phyloP scores from a whole-genome alignment of 2,113 vertebrate genomes.

The Speoplatyrhinus poulsoni region DNA sequence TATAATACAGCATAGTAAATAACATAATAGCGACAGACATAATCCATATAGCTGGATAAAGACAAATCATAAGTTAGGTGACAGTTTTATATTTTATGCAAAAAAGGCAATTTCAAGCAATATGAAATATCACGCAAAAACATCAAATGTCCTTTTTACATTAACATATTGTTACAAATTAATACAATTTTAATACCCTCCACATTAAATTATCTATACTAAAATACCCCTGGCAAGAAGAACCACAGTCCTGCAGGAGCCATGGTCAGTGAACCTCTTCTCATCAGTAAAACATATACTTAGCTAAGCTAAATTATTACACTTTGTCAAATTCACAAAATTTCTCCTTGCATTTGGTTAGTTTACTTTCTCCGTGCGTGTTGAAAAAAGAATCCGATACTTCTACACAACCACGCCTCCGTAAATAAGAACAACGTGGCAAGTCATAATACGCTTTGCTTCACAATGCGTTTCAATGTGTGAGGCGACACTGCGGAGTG shows the following conservation, averaged over 20 bases:
- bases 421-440: too few relatives aligned
- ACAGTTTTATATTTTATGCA: constrained; percentile 24
- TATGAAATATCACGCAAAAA: constrained; percentile 37
- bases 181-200: constrained; percentile 45
- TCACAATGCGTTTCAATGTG: too few relatives aligned
- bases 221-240: constrained; percentile 53
- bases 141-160: constrained; percentile 39
- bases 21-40: constrained; percentile 33
- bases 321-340: too few relatives aligned
- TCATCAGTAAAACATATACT: too few relatives aligned
- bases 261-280: constrained; percentile 66
- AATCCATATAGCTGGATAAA: not conserved
- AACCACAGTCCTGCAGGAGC: constrained; percentile 3
- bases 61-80: constrained; percentile 29
- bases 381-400: too few relatives aligned
- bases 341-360: too few relatives aligned
- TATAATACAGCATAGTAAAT: constrained; percentile 10
- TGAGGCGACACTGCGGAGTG: too few relatives aligned
- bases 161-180: constrained; percentile 40
- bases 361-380: too few relatives aligned
- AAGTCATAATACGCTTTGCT: not conserved
- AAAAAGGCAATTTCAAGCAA: constrained; percentile 44
- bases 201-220: constrained; percentile 32
- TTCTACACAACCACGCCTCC: too few relatives aligned
- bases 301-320: too few relatives aligned